Base-by-base conservation (phyloP, 2,797 vertebrate genomes). In the Propithecus perrieri region DNA sequence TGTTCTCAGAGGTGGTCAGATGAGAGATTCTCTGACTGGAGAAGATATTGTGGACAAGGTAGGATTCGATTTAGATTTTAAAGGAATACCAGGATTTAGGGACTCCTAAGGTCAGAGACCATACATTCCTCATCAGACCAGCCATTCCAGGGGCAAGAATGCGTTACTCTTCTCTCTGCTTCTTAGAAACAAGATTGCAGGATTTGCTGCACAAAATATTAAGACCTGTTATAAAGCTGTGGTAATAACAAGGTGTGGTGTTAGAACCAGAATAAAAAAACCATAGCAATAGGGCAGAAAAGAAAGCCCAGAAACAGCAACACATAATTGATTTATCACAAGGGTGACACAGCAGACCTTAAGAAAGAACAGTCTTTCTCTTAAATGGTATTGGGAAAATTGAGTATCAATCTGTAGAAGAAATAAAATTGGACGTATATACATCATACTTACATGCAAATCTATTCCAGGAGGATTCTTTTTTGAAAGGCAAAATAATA, bases 341-440 rank as follows among this genome's bases (percentile, higher is more conserved):
- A 15, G 28, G 41, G 76, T 41, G n/a, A 81, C 83, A 86, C 84
- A 69, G 67, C n/a, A 41, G 67, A 48, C 20, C 14, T 55, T 48
- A 41, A 43, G 65, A 38, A 65, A 43, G 48, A 33, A 50, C 12
- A 24, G 35, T 41, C 30, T 53, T 75, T 48, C 63, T 75, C 50
- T 75, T 59, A 75, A 57, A 14, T 28, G 22, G 53, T 12, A 22
- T 38, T 41, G 28, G 59, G 48, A 83, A 61, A 91, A 46, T 74
- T 80, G 65, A 55, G 55, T 53, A 80, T 71, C 35, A 55, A 28
- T 80, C 38, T 30, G 59, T 41, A 57, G 38, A 81, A 67, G 48
- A 92, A 67, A 46, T 65, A 81, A 95, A 92, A 95, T 87, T 87
- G 74, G 57, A 38, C 67, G 18, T 48, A 53, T 95, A 53, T 95